Percentiles rank a stretch among this genome's conserved stretches.
Evolutionary conservation across 2,113 vertebrate genomes (phyloP).

Genomic region (Hydrochoerus hydrochaeris): DNA sequence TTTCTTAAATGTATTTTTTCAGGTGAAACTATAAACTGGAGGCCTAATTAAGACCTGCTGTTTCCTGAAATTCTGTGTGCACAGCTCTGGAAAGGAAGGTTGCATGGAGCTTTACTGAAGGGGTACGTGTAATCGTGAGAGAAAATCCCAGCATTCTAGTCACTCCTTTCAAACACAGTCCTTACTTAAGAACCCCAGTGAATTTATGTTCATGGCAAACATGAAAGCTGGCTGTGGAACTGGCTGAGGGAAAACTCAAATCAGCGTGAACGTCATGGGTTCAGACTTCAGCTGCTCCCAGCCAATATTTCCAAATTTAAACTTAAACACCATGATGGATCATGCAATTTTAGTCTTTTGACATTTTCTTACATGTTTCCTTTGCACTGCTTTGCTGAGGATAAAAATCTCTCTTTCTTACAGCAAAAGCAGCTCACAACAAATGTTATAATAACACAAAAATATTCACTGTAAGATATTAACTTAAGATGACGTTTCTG

Average conservation of each 20-base stretch:
- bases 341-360: slow-evolving; percentile 58
- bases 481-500: slow-evolving; percentile 58
- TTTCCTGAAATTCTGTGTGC: slow-evolving; percentile 88
- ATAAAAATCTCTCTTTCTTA: slow-evolving; percentile 51
- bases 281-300: slow-evolving; percentile 68
- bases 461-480: slow-evolving; percentile 37
- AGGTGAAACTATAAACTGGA: slow-evolving; percentile 90
- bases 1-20: slow-evolving; percentile 90
- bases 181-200: slow-evolving; percentile 77
- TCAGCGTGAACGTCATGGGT: slow-evolving; percentile 65
- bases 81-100: slow-evolving; percentile 80
- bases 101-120: slow-evolving; percentile 83
- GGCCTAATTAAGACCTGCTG: slow-evolving; percentile 89
- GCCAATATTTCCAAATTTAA: slow-evolving; percentile 60
- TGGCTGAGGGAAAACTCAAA: slow-evolving; percentile 79
- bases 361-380: slow-evolving; percentile 72
- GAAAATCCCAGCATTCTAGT: slow-evolving; percentile 85
- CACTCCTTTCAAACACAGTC: slow-evolving; percentile 82
- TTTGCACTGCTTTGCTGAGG: slow-evolving; percentile 70
- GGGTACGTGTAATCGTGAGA: slow-evolving; percentile 82
- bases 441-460: slow-evolving; percentile 57
- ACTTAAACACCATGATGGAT: slow-evolving; percentile 63
- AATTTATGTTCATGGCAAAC: slow-evolving; percentile 83
- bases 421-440: slow-evolving; percentile 57
- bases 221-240: slow-evolving; percentile 79